Percentiles rank a stretch among this genome's conserved stretches.
Evolutionary conservation across 1,140 invertebrate species (phyloP).

Genomic region (Meteorus sp.): DNA sequence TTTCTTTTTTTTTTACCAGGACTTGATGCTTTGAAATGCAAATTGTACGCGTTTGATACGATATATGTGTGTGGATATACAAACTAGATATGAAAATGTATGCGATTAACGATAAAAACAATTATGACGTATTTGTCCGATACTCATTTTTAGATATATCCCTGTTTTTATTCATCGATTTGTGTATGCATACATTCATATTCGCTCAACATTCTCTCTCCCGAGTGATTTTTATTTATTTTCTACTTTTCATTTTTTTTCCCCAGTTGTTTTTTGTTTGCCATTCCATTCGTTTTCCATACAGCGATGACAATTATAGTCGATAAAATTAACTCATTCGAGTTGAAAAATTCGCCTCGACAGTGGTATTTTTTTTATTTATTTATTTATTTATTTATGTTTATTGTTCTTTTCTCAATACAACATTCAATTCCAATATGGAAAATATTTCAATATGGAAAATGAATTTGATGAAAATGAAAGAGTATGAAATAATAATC

Average conservation of each 20-base stretch:
- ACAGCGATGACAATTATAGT: slow-evolving; percentile 10
- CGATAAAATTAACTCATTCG: slow-evolving; percentile 19
- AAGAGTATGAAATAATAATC: too few species aligned
- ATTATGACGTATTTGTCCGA: slow-evolving; percentile 47
- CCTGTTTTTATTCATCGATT: background rate
- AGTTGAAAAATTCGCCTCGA: slow-evolving; percentile 6
- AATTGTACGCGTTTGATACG: slow-evolving; percentile 30
- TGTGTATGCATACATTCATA: background rate
- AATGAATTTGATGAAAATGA: too few species aligned
- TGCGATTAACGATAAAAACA: slow-evolving; percentile 53
- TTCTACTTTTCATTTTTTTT: background rate
- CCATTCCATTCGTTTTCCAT: background rate
- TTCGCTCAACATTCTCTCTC: background rate
- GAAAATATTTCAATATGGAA: too few species aligned
- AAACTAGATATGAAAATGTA: slow-evolving; percentile 29
- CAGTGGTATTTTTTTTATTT: too few species aligned
- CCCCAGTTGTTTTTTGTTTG: slow-evolving; percentile 10
- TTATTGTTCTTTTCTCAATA: too few species aligned
- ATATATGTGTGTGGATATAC: background rate
- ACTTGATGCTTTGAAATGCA: slow-evolving; percentile 48
- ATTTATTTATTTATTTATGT: too few species aligned
- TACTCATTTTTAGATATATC: slow-evolving; percentile 43
- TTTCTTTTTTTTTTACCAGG: slow-evolving; percentile 40
- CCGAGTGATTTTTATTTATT: background rate
- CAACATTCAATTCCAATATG: too few species aligned